Conservation (phyloP, 2,113 vertebrate species). For the Oreochromis tanganicae region DNA sequence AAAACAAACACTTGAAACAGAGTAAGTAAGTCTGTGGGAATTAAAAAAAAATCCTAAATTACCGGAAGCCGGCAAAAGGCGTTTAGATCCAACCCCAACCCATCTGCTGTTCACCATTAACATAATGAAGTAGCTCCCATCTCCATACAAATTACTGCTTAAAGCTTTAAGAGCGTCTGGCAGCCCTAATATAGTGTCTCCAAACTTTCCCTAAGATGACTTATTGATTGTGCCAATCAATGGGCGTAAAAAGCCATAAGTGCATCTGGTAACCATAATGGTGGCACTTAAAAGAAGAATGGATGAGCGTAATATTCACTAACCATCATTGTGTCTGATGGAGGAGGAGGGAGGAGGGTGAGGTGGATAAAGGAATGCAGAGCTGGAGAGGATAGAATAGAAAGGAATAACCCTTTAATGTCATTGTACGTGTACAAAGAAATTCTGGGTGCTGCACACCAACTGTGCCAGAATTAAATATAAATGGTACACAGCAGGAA, state of each 20-base stretch:
- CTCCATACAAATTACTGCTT: constrained; percentile 57
- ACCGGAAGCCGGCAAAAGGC: constrained; percentile 8
- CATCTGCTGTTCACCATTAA: constrained; percentile 60
- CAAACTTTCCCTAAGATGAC: constrained; percentile 64
- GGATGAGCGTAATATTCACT: constrained; percentile 50
- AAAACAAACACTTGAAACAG: neutral
- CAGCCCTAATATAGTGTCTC: constrained; percentile 67
- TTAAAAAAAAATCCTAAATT: neutral
- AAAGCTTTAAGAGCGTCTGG: constrained; percentile 57
- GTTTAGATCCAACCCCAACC: constrained; percentile 15
- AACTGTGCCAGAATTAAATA: neutral
- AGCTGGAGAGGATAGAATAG: neutral
- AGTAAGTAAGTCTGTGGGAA: neutral
- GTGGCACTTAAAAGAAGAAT: constrained; percentile 68
- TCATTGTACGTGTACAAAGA: neutral
- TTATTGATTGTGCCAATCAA: constrained; percentile 76
- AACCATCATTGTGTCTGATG: constrained; percentile 44
- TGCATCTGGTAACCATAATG: constrained; percentile 72
- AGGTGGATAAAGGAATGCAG: neutral
- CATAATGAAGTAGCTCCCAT: constrained; percentile 60
- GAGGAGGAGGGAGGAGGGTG: constrained; percentile 8
- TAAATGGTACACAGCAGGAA: neutral
- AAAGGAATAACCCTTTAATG: neutral
- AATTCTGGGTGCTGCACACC: neutral
- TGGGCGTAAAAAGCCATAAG: constrained; percentile 70